These are phyloP conservation scores for Microdon myrmicae DNA, from an alignment of 2,888 invertebrate species.

Conservation along the genomic window DNA sequence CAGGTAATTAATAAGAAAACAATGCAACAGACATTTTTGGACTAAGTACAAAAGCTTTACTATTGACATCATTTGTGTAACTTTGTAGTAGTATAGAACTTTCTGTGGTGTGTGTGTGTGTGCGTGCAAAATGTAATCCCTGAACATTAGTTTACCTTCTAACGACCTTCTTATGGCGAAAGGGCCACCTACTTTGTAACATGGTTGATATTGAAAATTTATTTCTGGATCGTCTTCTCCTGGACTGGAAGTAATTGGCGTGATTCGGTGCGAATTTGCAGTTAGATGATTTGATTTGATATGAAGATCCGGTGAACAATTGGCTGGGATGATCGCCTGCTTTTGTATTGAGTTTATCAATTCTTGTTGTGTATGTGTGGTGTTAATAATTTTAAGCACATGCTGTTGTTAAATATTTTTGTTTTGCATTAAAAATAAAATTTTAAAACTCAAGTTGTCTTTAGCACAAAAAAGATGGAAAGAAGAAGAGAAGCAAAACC, in stretches of 20 bases:
- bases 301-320: conserved; percentile 16
- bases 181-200: conserved; percentile 42
- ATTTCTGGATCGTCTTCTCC: conserved; percentile 32
- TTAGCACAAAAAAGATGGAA: conserved; percentile 31
- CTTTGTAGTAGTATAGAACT: too few relatives aligned
- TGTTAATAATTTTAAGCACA: conserved; percentile 60
- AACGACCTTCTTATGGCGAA: conserved; percentile 37
- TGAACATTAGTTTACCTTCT: conserved; percentile 39
- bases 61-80: too few relatives aligned
- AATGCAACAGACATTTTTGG: too few relatives aligned
- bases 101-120: too few relatives aligned
- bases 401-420: conserved; percentile 53
- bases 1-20: too few relatives aligned
- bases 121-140: too few relatives aligned
- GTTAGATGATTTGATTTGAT: conserved; percentile 13
- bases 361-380: conserved; percentile 59
- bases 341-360: conserved; percentile 45
- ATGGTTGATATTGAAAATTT: conserved; percentile 42
- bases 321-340: conserved; percentile 7
- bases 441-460: conserved; percentile 19
- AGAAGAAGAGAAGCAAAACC: conserved; percentile 32
- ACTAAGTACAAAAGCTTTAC: too few relatives aligned
- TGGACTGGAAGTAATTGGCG: conserved; percentile 39
- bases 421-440: conserved; percentile 9
- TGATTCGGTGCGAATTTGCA: conserved; percentile 12